Base-by-base conservation (phyloP, 1,140 invertebrate genomes). In the Melanaphis sacchari region DNA sequence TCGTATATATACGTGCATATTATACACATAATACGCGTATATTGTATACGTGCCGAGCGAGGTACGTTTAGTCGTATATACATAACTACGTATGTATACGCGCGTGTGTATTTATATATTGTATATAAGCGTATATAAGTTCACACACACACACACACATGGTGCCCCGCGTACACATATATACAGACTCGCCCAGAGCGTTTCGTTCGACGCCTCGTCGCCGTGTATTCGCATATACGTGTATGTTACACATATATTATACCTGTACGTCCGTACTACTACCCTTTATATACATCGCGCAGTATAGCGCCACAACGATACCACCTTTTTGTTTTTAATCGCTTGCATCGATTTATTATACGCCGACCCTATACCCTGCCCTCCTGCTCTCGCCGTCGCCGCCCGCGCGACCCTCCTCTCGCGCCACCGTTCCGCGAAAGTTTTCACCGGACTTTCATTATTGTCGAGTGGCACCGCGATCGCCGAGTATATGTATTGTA, bases 241-340 rank as follows among this genome's bases (percentile, higher is more conserved):
- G 21, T 82, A 82, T 18, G 38, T 81, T 81, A 36, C 38, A 22
- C 76, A 21, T 36, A 66, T 15, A 24, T 82, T 24, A 24, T 36
- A 40, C 81, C 18, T 9, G 1, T 36, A 76, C 81, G 46, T 49
- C 15, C 81, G 1, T 22, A 41, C 40, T 0, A n/a, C 24, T 26
- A 1, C 7, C 26, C 40, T 3, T 5, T 9, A 84, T 84, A 66
- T 66, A 66, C n/a, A n/a, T n/a, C 36, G 59, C 6, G 15, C 36
- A n/a, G n/a, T 84, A 49, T 9, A 40, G 22, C 41, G 40, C 84
- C 84, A 22, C 85, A 8, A 43, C 38, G 43, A 31, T 46, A 41
- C 43, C 43, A 41, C 85, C 85, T 49, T 88, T 87, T 88, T 88
- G 85, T 88, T 88, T 88, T 88, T 88, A 88, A 88, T 88, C 85